Base-by-base conservation (phyloP, 2,888 invertebrate species). In the Flexamia atlantica region DNA sequence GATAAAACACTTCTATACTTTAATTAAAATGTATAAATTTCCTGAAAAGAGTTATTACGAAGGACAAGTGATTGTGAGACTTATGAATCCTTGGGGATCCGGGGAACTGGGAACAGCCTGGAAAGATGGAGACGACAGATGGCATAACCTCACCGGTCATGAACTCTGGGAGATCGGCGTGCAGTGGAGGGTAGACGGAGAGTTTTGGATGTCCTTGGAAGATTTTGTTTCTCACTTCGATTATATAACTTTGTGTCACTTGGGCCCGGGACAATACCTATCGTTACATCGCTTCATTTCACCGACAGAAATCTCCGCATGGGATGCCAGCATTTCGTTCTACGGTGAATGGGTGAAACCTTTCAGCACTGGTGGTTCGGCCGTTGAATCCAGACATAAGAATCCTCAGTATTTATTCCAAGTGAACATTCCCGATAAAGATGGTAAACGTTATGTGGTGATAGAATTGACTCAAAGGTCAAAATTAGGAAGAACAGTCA, bases 61-160 rank as follows among this genome's bases (percentile, higher is more conserved):
- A n/a, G 40, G 40, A 40, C 40, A 9, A 9, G 12, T 40, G 5
- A 9, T 50, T 50, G 12, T 50, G 50, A 50, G 50, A 50, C 9
- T 50, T n/a, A 50, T 50, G 50, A 50, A 50, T 17, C 50, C 50
- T 50, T 50, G 50, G 50, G 50, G 50, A 50, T n/a, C 7, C 17
- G 17, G 17, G n/a, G 50, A 50, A 50, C 17, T 9, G 50, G 4
- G 4, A 50, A 17, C 12, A 50, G 50, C 7, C 3, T 50, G 50
- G 50, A 50, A 17, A 14, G 50, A 50, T 17, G 50, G 17, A 9
- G 50, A 50, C 17, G 40, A 40, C 5, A 40, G 7, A 9, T 50
- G 50, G 50, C 4, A 4, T 7, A n/a, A 50, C 7, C 7, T 50
- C 10, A 17, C 7, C n/a, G 17, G n/a, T 4, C 7, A 50, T 14